phyloP scores from a whole-genome alignment of 1,140 invertebrate genomes.

The Bilobella aurantiaca region DNA sequence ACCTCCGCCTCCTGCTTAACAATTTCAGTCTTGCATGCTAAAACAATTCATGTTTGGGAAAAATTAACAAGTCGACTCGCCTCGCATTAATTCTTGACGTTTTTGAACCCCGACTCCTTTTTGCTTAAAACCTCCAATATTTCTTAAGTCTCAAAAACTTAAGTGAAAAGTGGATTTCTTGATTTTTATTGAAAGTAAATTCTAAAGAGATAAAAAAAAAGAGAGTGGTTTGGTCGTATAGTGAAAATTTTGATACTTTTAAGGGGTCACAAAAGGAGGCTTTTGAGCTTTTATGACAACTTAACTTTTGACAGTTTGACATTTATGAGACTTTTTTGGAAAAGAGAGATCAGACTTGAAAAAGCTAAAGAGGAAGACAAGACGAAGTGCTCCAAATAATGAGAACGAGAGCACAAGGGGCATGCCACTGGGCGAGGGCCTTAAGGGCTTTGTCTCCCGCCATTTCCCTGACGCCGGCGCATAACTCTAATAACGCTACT shows the following conservation, averaged over 20 bases:
- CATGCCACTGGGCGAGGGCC: no score
- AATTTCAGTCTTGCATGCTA: no score
- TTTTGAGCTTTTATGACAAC: slow-evolving; percentile 11
- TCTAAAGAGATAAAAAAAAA: neutral
- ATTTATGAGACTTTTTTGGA: slow-evolving; percentile 11
- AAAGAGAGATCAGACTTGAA: neutral
- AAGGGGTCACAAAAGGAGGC: slow-evolving; percentile 8
- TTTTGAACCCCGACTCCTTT: no score
- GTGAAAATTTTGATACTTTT: neutral
- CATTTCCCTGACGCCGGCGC: no score
- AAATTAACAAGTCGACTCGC: no score
- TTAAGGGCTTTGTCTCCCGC: no score
- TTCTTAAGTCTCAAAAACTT: neutral
- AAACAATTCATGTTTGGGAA: no score
- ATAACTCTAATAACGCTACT: no score
- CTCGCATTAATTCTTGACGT: neutral
- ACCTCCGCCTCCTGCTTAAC: no score
- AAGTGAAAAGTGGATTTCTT: no score
- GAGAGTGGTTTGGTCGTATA: neutral
- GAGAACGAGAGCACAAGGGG: neutral
- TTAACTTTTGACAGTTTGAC: slow-evolving; percentile 13
- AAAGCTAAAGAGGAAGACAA: neutral
- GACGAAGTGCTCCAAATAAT: slow-evolving; percentile 2
- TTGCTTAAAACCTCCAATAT: neutral
- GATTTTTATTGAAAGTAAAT: slow-evolving; percentile 1